A percentile compares a stretch with the other conserved stretches of the same genome.
These are phyloP conservation scores for Anableps anableps DNA, from an alignment of 2,797 vertebrate species.

Conservation along the genomic window DNA sequence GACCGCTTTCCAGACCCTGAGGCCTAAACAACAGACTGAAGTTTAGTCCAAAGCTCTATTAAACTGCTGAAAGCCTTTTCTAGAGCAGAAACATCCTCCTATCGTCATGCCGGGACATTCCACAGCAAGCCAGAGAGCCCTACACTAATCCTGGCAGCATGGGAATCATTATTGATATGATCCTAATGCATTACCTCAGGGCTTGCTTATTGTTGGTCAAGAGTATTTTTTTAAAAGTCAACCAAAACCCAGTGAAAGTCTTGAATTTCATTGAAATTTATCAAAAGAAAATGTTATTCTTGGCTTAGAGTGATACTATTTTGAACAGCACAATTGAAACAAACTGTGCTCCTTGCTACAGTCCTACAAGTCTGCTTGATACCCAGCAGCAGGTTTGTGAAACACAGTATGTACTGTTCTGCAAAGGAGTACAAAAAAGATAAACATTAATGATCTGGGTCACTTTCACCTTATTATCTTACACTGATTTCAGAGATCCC, in stretches of 20 bases:
- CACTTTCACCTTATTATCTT: constrained; percentile 28
- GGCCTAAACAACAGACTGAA: constrained; percentile 74
- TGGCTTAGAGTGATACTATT: constrained; percentile 78
- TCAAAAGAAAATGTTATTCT: constrained; percentile 87
- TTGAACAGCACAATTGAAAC: constrained; percentile 77
- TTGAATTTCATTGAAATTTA: constrained; percentile 82
- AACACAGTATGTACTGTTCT: constrained; percentile 31
- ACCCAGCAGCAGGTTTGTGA: constrained; percentile 54
- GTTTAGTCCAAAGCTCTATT: constrained; percentile 73
- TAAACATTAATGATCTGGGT: constrained; percentile 21
- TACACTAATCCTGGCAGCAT: constrained; percentile 81
- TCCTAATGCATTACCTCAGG: constrained; percentile 85
- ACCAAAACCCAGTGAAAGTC: constrained; percentile 78
- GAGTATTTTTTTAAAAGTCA: constrained; percentile 85
- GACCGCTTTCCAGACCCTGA: constrained; percentile 18
- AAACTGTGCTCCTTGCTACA: constrained; percentile 64
- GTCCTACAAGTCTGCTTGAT: constrained; percentile 47
- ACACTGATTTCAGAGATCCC: constrained; percentile 43
- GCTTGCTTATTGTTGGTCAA: constrained; percentile 82
- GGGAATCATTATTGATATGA: constrained; percentile 84
- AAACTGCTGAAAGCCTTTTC: constrained; percentile 74
- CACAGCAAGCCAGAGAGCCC: constrained; percentile 77
- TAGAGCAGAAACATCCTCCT: constrained; percentile 79
- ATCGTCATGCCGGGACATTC: constrained; percentile 79
- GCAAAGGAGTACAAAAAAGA: neutral